Base-by-base conservation (phyloP, 1,140 invertebrate genomes). In the Drosophila ironensis region DNA sequence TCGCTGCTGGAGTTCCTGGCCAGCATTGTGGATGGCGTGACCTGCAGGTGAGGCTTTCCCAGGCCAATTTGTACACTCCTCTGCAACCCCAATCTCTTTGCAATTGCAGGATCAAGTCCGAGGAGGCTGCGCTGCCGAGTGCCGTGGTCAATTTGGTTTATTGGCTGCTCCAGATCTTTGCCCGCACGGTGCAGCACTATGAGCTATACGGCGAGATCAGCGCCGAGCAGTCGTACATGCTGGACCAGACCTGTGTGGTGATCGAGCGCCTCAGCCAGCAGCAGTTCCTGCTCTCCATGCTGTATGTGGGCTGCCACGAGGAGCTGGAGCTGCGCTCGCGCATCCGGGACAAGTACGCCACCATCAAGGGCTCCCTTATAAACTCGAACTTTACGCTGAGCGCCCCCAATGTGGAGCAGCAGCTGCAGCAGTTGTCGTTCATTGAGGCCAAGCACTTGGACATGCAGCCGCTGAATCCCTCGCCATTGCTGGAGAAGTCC, bases 1-100 rank as follows among this genome's bases (percentile, higher is more conserved):
- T 96, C 96, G 66, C 90, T 98, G 3, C 89, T 98, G 38, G 96
- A 97, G 74, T 96, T 98, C 64, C 90, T 98, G 7, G 94, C 96
- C 89, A 93, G 93, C 22, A 96, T 97, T 68, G 93, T 96, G 70
- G 92, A 94, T 76, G 92, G 92, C 45, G 90, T 92, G n/a, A 92
- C 92, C 7, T 92, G 92, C 53, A 71, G 89, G 86, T 90, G 22
- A 73, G 72, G n/a, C n/a, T n/a, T n/a, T n/a, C n/a, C n/a, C n/a
- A n/a, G n/a, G n/a, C n/a, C n/a, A n/a, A n/a, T n/a, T n/a, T n/a
- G n/a, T n/a, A n/a, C n/a, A 1, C 16, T 33, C 28, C 20, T 22
- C 5, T 2, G 5, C 5, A 22, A 2, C 6, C 1, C 11, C 14
- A 12, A 14, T 14, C 7, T 4, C 3, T 12, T 14, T 14, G 0